phyloP scores from a whole-genome alignment of 2,113 vertebrate species.

The Apistogramma diplotaenia region DNA sequence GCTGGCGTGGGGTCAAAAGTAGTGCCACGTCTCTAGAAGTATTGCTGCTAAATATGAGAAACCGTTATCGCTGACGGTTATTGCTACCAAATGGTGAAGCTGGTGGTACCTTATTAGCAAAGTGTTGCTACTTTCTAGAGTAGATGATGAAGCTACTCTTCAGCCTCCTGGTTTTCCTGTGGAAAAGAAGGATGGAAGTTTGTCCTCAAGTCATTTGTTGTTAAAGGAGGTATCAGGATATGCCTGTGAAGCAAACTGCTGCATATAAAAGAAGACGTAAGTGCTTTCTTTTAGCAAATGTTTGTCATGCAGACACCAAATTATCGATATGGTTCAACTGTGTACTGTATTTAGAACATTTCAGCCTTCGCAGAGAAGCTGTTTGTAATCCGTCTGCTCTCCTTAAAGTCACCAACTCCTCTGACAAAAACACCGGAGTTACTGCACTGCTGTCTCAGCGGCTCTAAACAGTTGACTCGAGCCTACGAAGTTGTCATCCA shows the following conservation, averaged over 20 bases:
- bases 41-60: too few relatives aligned
- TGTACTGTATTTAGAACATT: neutral
- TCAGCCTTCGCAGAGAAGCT: neutral
- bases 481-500: too few relatives aligned
- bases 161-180: neutral
- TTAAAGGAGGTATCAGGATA: neutral
- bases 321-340: neutral
- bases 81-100: too few relatives aligned
- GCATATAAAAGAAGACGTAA: neutral
- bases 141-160: neutral
- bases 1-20: too few relatives aligned
- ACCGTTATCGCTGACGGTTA: too few relatives aligned
- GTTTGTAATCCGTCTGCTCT: neutral
- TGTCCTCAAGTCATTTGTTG: neutral
- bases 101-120: too few relatives aligned
- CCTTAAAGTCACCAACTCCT: neutral
- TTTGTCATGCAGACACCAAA: neutral
- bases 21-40: too few relatives aligned
- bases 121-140: too few relatives aligned
- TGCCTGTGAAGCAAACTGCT: neutral
- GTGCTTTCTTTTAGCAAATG: neutral
- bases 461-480: accelerated
- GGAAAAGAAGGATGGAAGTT: neutral
- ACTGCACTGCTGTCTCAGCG: neutral
- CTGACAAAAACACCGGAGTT: neutral